Evolutionary conservation across 2,888 invertebrate genomes (phyloP).

Genomic region (Marasmarcha lunaedactyla): DNA sequence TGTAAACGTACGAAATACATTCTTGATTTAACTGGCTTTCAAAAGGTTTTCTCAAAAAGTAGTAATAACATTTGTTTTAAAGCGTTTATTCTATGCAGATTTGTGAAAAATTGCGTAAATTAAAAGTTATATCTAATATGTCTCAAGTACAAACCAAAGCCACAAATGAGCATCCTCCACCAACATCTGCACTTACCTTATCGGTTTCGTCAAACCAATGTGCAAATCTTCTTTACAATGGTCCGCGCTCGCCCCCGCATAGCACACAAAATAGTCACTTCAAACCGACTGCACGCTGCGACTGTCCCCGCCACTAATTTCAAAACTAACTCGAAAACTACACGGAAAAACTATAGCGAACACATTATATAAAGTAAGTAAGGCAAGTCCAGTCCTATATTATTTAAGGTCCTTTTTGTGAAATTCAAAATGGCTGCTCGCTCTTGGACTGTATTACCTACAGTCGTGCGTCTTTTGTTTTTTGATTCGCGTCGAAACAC

Average conservation of each 20-base stretch:
- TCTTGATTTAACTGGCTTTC: no score
- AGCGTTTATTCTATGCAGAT: no score
- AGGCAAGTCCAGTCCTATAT: conserved; percentile 36
- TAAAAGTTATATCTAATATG: no score
- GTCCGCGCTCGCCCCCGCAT: conserved; percentile 47
- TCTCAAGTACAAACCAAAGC: no score
- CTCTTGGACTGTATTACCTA: conserved; percentile 44
- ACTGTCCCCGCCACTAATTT: conserved; percentile 27
- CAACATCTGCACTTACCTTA: conserved; percentile 55
- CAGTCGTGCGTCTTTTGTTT: conserved; percentile 43
- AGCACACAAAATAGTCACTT: conserved; percentile 27
- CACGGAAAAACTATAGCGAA: conserved; percentile 22
- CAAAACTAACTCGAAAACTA: conserved; percentile 19
- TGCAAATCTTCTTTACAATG: conserved; percentile 27
- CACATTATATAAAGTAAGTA: conserved; percentile 28
- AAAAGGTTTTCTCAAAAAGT: no score
- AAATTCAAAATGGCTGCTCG: conserved; percentile 22
- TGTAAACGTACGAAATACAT: no score
- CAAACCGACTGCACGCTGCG: conserved; percentile 27
- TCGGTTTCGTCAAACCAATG: conserved; percentile 59
- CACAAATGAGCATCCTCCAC: no score
- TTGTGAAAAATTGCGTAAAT: no score
- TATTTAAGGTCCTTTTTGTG: conserved; percentile 25
- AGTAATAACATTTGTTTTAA: no score
- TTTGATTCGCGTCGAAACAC: conserved; percentile 47